phyloP scores from a whole-genome alignment of 2,113 vertebrate species.

The Anser cygnoides region DNA sequence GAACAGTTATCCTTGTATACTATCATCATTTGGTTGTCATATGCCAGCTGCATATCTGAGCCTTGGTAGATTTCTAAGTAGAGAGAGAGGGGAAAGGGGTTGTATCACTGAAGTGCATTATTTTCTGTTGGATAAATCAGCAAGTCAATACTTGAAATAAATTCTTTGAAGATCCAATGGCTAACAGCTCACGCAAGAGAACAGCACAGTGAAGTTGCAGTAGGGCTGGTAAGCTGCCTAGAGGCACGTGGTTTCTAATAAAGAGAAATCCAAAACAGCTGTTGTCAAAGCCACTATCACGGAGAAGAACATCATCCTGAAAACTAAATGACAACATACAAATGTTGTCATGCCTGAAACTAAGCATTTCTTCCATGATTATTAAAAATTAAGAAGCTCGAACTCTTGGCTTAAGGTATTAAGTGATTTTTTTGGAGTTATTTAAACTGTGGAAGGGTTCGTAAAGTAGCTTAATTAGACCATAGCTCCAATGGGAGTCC shows the following conservation, averaged over 20 bases:
- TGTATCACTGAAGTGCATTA: not conserved
- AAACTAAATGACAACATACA: not conserved
- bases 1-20: not conserved
- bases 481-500: not conserved
- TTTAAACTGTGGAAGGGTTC: slow-evolving; percentile 8
- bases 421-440: not conserved
- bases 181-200: not conserved
- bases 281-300: not conserved
- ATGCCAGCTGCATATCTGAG: not conserved
- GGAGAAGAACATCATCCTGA: not conserved
- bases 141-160: not conserved
- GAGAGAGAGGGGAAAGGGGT: not conserved
- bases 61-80: not conserved
- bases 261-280: slow-evolving; percentile 4
- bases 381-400: slow-evolving; percentile 17
- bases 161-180: not conserved
- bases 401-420: slow-evolving; percentile 19
- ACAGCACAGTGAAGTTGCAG: not conserved
- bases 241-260: not conserved
- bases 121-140: slow-evolving; percentile 12
- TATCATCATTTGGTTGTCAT: not conserved
- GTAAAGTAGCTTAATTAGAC: slow-evolving; percentile 51
- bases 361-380: not conserved
- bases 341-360: not conserved
- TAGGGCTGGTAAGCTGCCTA: not conserved